These are phyloP conservation scores for Podarcis muralis DNA, from an alignment of 2,113 vertebrate species.

Conservation along the genomic window DNA sequence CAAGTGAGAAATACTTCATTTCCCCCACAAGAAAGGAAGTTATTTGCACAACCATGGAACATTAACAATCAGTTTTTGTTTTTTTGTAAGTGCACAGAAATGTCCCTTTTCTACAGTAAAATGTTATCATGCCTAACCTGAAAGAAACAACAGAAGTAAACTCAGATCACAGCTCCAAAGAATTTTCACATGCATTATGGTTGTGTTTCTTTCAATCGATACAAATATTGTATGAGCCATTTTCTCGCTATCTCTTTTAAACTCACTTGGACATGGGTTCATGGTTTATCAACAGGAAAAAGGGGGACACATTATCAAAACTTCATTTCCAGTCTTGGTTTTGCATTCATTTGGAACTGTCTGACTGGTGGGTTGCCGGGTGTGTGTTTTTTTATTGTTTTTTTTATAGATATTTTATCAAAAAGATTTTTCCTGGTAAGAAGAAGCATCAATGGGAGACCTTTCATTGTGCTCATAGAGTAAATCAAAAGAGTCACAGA, in stretches of 20 bases:
- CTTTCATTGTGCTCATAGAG: slow-evolving; percentile 83
- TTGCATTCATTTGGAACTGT: slow-evolving; percentile 74
- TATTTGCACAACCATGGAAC: slow-evolving; percentile 80
- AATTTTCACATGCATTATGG: slow-evolving; percentile 85
- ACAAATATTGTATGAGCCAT: slow-evolving; percentile 74
- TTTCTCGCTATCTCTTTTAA: slow-evolving; percentile 40
- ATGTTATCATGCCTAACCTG: slow-evolving; percentile 84
- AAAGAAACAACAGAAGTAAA: slow-evolving; percentile 78
- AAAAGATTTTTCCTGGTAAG: slow-evolving; percentile 82
- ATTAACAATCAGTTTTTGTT: slow-evolving; percentile 79
- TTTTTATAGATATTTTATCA: slow-evolving; percentile 67
- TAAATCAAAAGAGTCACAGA: slow-evolving; percentile 77
- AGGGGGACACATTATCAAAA: slow-evolving; percentile 80
- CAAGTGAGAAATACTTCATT: slow-evolving; percentile 74
- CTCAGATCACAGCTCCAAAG: slow-evolving; percentile 82
- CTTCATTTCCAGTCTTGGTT: slow-evolving; percentile 71
- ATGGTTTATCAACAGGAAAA: slow-evolving; percentile 74
- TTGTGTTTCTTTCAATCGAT: slow-evolving; percentile 79
- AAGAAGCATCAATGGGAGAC: slow-evolving; percentile 81
- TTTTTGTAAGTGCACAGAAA: slow-evolving; percentile 79
- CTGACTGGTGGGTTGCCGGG: neutral
- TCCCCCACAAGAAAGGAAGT: slow-evolving; percentile 71
- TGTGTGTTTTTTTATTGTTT: slow-evolving; percentile 18
- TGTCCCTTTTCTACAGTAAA: slow-evolving; percentile 78
- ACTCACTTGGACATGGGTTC: slow-evolving; percentile 69